Evolutionary conservation across 2,797 vertebrate genomes (phyloP), one percentile per base, ranked within the genome.

Genomic region (Acrossocheilus fasciatus): DNA sequence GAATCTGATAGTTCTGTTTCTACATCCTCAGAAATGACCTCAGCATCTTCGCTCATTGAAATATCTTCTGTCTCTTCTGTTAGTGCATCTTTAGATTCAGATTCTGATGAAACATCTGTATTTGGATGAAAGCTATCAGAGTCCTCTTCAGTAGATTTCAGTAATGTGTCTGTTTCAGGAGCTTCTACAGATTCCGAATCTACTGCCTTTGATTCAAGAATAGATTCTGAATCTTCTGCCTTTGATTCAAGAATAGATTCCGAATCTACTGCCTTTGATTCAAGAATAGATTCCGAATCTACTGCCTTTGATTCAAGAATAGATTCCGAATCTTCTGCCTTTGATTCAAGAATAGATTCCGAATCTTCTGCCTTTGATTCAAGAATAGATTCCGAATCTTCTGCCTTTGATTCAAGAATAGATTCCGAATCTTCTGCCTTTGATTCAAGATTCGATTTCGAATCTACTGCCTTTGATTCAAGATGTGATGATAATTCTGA

Each of bases 1-100:
- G 81, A 85, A 86, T 77, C 43, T 41, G 84, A 17, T 84, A 66
- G 83, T 50, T 89, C 66, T 5, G 2, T 36, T 39, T 89, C 70
- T 2, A 11, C 62, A 17, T 70, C 84, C 26, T 80, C 7, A 52
- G 12, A 57, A 75, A 15, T n/a, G n/a, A 30, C 36, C 20, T 84
- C 72, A 11, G 23, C 26, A 57, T 85, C 79, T 23, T 23, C 64
- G 18, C 52, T 66, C 34, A 20, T 78, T 70, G 47, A 70, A 70
- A 57, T 34, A 47, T 85, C 43, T 34, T 43, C 81, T 1, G n/a
- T 34, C 5, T 73, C 80, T 39, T 85, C 47, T 17, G 17, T 50
- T 68, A 64, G 20, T 62, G 52, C 8, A 62, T 73, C 39, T 73
- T 72, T n/a, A 36, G 84, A n/a, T n/a, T 86, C 50, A 4, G 36